These are phyloP conservation scores for Mantis religiosa DNA, from an alignment of 2,888 invertebrate species.

Conservation along the genomic window DNA sequence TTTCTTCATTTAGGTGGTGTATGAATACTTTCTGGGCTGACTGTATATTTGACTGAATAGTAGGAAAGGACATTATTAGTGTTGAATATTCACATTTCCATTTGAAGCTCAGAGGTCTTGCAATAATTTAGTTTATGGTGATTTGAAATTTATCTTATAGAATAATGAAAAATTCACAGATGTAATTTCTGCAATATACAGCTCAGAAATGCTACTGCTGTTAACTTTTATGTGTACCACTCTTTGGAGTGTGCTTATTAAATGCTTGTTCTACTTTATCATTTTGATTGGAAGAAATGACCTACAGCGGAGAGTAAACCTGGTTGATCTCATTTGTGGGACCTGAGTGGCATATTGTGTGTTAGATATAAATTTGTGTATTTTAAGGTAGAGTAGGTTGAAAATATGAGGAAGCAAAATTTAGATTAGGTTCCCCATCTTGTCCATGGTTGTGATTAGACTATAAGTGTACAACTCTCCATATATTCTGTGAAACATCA, in stretches of 20 bases:
- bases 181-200: not conserved
- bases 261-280: not conserved
- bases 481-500: not conserved
- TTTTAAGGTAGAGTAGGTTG: not conserved
- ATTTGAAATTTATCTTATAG: not conserved
- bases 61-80: too few relatives aligned
- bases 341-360: not conserved
- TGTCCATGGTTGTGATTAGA: not conserved
- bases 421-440: not conserved
- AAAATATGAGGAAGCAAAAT: not conserved
- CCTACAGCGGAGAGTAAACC: not conserved
- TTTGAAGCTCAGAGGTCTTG: too few relatives aligned
- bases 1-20: too few relatives aligned
- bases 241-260: not conserved
- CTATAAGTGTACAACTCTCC: not conserved
- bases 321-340: not conserved
- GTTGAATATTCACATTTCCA: too few relatives aligned
- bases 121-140: not conserved
- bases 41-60: too few relatives aligned
- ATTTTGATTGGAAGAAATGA: not conserved
- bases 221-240: not conserved
- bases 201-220: not conserved
- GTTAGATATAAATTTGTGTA: not conserved
- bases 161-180: not conserved
- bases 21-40: too few relatives aligned